A percentile compares a stretch with the other conserved stretches of the same genome.
phyloP scores from a whole-genome alignment of 2,888 invertebrate species.

The Eupsilia transversa region DNA sequence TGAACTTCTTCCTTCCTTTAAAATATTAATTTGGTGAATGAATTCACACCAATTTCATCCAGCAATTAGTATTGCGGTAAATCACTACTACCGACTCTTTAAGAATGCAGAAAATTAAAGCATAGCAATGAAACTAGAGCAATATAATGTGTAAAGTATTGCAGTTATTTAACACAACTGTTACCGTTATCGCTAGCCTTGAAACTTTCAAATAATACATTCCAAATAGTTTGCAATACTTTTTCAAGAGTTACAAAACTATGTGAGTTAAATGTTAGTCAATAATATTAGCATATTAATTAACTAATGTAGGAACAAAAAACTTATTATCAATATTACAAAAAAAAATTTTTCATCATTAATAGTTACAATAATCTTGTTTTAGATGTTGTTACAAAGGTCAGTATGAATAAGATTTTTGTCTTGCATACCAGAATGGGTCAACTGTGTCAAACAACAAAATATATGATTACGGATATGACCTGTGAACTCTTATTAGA shows the following conservation, averaged over 20 bases:
- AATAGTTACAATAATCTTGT: neutral
- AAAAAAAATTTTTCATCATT: neutral
- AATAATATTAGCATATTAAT: conserved; percentile 8
- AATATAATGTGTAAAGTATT: conserved; percentile 4
- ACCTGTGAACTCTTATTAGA: conserved; percentile 50
- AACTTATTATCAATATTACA: neutral
- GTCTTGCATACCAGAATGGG: conserved; percentile 14
- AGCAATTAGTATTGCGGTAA: neutral
- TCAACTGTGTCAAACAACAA: conserved; percentile 25
- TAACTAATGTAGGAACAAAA: neutral
- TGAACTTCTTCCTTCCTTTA: conserved; percentile 3
- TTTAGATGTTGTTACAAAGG: neutral
- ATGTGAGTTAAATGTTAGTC: neutral
- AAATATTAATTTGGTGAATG: conserved; percentile 2
- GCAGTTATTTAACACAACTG: conserved; percentile 36
- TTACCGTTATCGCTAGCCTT: conserved; percentile 30
- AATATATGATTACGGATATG: conserved; percentile 33
- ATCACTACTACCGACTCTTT: neutral
- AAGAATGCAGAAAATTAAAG: neutral
- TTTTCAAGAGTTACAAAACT: conserved; percentile 24
- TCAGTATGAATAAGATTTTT: neutral
- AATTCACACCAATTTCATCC: neutral
- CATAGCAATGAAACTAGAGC: neutral
- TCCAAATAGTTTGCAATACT: conserved; percentile 30
- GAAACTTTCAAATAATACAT: conserved; percentile 51